These are phyloP conservation scores for Byasa hedistus DNA, from an alignment of 2,888 invertebrate genomes.

Conservation along the genomic window DNA sequence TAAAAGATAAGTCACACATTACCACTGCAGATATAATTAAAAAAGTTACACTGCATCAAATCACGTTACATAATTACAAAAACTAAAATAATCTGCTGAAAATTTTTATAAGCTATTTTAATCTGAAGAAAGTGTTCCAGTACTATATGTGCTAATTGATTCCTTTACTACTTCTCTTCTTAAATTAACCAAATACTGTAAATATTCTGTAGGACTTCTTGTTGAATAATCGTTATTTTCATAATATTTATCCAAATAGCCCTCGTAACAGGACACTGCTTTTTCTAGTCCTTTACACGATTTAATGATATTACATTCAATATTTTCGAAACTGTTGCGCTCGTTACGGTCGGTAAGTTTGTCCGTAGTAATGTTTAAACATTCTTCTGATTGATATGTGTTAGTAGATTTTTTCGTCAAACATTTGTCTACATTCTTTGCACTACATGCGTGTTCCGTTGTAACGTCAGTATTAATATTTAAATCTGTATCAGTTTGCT, in stretches of 20 bases:
- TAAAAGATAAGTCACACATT: too few relatives aligned
- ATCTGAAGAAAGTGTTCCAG: constrained; percentile 18
- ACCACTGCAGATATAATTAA: too few relatives aligned
- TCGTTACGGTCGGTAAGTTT: constrained; percentile 33
- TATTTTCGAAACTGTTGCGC: constrained; percentile 41
- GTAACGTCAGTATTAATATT: constrained; percentile 1
- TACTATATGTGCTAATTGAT: constrained; percentile 51
- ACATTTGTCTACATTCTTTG: constrained; percentile 40
- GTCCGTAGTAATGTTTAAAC: constrained; percentile 40
- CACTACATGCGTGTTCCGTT: constrained; percentile 33
- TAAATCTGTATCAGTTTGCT: constrained; percentile 37
- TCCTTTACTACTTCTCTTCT: constrained; percentile 77
- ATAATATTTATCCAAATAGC: constrained; percentile 47
- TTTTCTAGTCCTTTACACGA: constrained; percentile 58
- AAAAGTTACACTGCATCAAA: too few relatives aligned
- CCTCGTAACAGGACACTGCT: constrained; percentile 56
- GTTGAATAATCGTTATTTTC: constrained; percentile 27
- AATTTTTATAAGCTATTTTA: not conserved
- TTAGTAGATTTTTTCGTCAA: constrained; percentile 34
- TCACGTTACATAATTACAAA: too few relatives aligned
- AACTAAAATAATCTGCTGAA: too few relatives aligned
- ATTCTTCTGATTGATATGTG: constrained; percentile 34
- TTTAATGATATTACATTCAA: constrained; percentile 55
- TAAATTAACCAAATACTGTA: constrained; percentile 79
- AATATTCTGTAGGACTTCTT: constrained; percentile 77